A percentile compares a stretch with the other conserved stretches of the same genome.
Conservation (phyloP, 2,797 vertebrate genomes). For the Parotocinclus haroldoi region DNA sequence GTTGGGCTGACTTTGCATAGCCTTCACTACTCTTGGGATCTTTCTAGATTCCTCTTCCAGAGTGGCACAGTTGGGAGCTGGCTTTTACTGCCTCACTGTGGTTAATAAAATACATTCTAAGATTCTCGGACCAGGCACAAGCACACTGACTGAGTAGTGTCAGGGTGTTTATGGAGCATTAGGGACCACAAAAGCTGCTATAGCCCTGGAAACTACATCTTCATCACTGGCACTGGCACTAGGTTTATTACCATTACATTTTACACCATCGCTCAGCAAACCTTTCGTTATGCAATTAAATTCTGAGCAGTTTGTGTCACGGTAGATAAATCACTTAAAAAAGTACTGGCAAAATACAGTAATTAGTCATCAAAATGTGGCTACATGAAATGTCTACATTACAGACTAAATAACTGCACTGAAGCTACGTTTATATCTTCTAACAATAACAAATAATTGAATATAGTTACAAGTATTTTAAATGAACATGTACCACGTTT, state of each 20-base stretch:
- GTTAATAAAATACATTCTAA: conserved; percentile 62
- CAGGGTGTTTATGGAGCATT: conserved; percentile 63
- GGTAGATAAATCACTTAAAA: too few relatives aligned
- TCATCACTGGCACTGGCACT: conserved; percentile 56
- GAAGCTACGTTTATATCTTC: too few relatives aligned
- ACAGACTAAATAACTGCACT: too few relatives aligned
- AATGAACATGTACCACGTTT: too few relatives aligned
- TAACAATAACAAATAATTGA: too few relatives aligned
- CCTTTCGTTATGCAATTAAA: background rate
- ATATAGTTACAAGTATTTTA: too few relatives aligned
- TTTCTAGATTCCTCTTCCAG: conserved; percentile 55
- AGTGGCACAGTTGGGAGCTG: conserved; percentile 61
- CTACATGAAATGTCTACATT: too few relatives aligned
- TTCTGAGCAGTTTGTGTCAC: too few relatives aligned
- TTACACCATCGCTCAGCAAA: conserved; percentile 5
- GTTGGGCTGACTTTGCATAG: background rate
- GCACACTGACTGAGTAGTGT: conserved; percentile 60
- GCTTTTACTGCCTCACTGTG: conserved; percentile 66
- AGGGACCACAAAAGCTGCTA: conserved; percentile 61
- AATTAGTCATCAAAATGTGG: too few relatives aligned
- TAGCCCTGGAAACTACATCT: conserved; percentile 67
- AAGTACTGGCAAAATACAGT: too few relatives aligned
- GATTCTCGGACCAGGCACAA: conserved; percentile 61
- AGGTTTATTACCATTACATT: background rate
- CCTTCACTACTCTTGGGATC: conserved; percentile 35